phyloP scores from a whole-genome alignment of 2,797 vertebrate genomes.

The Oryzias sinensis region DNA sequence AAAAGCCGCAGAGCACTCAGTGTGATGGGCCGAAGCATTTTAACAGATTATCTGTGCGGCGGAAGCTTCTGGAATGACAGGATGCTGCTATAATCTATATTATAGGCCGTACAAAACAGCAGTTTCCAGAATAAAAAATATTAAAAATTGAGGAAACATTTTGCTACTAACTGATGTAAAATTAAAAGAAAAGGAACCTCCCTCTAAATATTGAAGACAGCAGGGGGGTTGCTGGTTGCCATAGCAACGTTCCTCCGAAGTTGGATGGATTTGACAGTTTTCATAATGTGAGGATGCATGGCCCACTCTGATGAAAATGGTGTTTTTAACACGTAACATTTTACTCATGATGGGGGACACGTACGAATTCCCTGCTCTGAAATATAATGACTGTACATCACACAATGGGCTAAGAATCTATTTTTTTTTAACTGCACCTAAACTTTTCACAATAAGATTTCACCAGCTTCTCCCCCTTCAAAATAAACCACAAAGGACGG shows the following conservation, averaged over 20 bases:
- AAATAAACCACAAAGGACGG: too few species aligned
- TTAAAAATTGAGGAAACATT: neutral
- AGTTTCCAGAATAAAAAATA: neutral
- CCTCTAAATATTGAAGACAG: neutral
- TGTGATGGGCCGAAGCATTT: slow-evolving; percentile 27
- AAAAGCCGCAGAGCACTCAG: slow-evolving; percentile 23
- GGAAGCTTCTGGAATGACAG: slow-evolving; percentile 20
- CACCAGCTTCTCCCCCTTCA: too few species aligned
- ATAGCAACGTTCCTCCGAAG: slow-evolving; percentile 2
- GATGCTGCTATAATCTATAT: neutral
- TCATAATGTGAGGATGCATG: neutral
- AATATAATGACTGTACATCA: too few species aligned
- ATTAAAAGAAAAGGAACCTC: too few species aligned
- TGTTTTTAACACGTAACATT: too few species aligned
- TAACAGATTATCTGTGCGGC: slow-evolving; percentile 15
- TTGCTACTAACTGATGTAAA: too few species aligned
- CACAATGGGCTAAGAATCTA: too few species aligned
- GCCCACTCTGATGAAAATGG: too few species aligned
- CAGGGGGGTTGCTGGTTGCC: slow-evolving; percentile 8
- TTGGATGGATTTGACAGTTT: slow-evolving; percentile 1
- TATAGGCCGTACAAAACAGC: neutral
- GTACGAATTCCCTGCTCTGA: too few species aligned
- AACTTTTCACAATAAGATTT: too few species aligned
- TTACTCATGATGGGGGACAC: too few species aligned
- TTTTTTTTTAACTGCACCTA: too few species aligned